Evolutionary conservation across 2,888 invertebrate genomes (phyloP).

Genomic region (Nephrotoma appendiculata): DNA sequence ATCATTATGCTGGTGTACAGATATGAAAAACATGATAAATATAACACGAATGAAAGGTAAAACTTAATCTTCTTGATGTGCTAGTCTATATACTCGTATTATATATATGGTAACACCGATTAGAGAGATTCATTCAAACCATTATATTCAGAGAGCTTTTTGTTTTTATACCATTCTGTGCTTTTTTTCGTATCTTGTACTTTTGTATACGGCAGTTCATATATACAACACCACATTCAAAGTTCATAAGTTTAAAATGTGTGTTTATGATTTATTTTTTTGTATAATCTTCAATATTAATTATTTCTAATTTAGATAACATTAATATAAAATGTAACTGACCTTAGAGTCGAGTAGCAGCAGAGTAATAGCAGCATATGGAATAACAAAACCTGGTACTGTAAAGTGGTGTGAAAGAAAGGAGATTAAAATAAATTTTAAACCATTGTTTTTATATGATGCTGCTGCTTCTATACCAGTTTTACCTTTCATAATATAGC

Average conservation of each 20-base stretch:
- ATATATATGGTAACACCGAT: neutral
- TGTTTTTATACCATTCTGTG: neutral
- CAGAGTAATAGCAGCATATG: neutral
- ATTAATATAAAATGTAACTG: neutral
- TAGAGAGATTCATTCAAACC: neutral
- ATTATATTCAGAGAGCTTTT: neutral
- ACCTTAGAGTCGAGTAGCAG: neutral
- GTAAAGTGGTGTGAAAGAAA: neutral
- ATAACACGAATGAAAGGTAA: neutral
- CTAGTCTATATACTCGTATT: neutral
- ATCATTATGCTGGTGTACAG: neutral
- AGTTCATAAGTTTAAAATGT: neutral
- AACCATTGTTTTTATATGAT: neutral
- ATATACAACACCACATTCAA: neutral
- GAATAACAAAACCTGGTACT: neutral
- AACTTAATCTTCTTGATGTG: neutral
- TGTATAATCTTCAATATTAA: neutral
- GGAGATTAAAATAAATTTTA: neutral
- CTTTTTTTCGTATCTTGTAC: neutral
- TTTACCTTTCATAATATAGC: neutral
- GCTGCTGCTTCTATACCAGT: neutral
- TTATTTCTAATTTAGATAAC: neutral
- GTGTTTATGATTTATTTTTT: neutral
- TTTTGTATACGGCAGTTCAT: neutral
- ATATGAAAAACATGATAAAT: neutral